phyloP scores from a whole-genome alignment of 2,888 invertebrate genomes.

The Spialia ferax region DNA sequence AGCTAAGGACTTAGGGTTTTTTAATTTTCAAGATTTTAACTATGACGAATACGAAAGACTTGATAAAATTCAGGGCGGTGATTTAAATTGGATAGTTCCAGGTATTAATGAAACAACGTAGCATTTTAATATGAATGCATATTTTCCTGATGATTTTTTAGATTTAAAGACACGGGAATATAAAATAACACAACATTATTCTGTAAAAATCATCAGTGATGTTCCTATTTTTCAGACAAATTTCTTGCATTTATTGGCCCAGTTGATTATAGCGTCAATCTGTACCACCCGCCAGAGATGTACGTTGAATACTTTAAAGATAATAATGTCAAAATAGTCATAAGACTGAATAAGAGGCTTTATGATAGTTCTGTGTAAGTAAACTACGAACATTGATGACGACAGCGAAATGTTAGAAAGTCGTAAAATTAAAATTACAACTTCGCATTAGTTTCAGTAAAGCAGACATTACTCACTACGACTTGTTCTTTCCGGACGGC shows the following conservation, averaged over 20 bases:
- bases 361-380: conserved; percentile 91
- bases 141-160: too few relatives aligned
- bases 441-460: conserved; percentile 68
- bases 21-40: conserved; percentile 94
- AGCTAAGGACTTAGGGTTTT: conserved; percentile 90
- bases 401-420: too few relatives aligned
- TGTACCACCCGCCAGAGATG: conserved; percentile 91
- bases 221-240: conserved; percentile 72
- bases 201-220: too few relatives aligned
- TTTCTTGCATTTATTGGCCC: conserved; percentile 96
- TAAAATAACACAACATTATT: too few relatives aligned
- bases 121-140: too few relatives aligned
- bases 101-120: conserved; percentile 80
- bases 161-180: too few relatives aligned
- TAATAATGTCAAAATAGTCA: conserved; percentile 93
- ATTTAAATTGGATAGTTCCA: conserved; percentile 96
- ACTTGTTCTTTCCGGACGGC: conserved; percentile 96
- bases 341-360: conserved; percentile 94
- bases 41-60: conserved; percentile 93
- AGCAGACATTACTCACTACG: conserved; percentile 94
- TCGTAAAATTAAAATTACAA: not conserved
- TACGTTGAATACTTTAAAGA: conserved; percentile 95
- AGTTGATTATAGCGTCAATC: conserved; percentile 82
- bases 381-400: conserved; percentile 15
- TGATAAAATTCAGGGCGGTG: conserved; percentile 94